phyloP scores from a whole-genome alignment of 2,888 invertebrate genomes.

The Parascotia fuliginaria region DNA sequence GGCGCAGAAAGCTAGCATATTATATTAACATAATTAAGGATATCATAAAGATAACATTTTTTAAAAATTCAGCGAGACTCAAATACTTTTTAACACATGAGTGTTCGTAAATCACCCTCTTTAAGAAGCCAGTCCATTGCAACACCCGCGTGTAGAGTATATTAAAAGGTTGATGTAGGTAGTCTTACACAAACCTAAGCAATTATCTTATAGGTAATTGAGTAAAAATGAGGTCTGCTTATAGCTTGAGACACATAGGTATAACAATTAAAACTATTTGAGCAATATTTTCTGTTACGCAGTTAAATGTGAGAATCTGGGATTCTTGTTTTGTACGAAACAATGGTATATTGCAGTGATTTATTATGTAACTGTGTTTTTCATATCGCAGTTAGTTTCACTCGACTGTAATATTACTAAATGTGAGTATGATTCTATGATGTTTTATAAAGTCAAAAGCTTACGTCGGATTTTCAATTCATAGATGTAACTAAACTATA shows the following conservation, averaged over 20 bases:
- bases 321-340: constrained; percentile 28
- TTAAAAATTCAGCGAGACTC: too few species aligned
- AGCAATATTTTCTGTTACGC: constrained; percentile 32
- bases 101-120: neutral
- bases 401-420: neutral
- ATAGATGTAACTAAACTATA: too few species aligned
- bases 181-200: neutral
- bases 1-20: too few species aligned
- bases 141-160: neutral
- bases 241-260: constrained; percentile 8
- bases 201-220: constrained; percentile 5
- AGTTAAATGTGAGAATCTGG: constrained; percentile 35
- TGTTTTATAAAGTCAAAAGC: too few species aligned
- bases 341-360: constrained; percentile 35
- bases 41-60: too few species aligned
- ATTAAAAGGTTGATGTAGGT: too few species aligned
- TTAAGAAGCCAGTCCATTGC: neutral
- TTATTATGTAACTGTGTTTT: constrained; percentile 29
- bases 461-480: too few species aligned
- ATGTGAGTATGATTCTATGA: neutral
- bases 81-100: neutral
- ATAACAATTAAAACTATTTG: constrained; percentile 17
- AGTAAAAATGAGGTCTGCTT: constrained; percentile 16
- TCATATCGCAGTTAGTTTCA: constrained; percentile 12
- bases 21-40: too few species aligned